Conservation (phyloP, 1,140 invertebrate genomes). For the Brachionus angularis region DNA sequence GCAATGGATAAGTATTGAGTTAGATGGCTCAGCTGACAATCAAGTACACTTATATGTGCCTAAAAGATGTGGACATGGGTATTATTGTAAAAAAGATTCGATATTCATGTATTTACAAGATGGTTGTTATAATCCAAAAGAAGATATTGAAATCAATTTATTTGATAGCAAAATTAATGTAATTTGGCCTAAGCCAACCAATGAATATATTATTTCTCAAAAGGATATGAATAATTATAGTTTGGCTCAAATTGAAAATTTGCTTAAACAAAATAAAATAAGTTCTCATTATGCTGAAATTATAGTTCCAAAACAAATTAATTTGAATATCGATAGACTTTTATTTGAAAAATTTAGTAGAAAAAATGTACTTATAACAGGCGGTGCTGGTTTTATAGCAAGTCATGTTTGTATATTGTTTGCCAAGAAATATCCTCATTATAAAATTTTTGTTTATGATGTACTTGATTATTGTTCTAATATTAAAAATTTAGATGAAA, state of each 20-base stretch:
- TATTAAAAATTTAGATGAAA: constrained; percentile 42
- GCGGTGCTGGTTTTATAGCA: constrained; percentile 46
- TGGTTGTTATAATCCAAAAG: too few relatives aligned
- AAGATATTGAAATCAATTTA: too few relatives aligned
- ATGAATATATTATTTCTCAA: neutral
- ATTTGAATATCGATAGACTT: too few relatives aligned
- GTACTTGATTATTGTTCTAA: constrained; percentile 46
- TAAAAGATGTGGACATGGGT: neutral
- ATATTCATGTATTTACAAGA: too few relatives aligned
- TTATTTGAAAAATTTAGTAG: neutral
- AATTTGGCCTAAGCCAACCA: neutral
- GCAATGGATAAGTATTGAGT: neutral
- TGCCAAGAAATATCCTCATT: constrained; percentile 40
- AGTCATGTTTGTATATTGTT: constrained; percentile 43
- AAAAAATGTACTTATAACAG: constrained; percentile 41
- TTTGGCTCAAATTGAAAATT: neutral
- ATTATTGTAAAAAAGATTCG: neutral
- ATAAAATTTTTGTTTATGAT: constrained; percentile 45
- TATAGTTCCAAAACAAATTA: too few relatives aligned
- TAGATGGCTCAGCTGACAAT: neutral
- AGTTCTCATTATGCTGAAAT: too few relatives aligned
- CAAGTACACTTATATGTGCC: neutral
- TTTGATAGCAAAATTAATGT: neutral
- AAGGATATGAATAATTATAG: neutral
- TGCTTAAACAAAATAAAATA: too few relatives aligned